phyloP scores from a whole-genome alignment of 2,113 vertebrate genomes.

The Scartelaos histophorus region DNA sequence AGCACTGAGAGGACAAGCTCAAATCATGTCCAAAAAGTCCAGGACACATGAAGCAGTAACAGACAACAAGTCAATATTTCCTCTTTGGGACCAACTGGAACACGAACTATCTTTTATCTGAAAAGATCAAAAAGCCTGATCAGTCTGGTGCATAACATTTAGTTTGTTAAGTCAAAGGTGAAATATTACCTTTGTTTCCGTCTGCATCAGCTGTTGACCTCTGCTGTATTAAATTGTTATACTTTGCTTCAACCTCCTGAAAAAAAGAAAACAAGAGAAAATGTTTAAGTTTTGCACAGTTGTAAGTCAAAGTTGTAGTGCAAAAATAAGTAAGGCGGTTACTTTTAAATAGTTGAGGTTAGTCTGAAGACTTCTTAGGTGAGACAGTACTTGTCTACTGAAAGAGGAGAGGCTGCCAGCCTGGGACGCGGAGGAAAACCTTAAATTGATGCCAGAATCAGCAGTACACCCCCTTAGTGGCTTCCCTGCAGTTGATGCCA shows the following conservation, averaged over 20 bases:
- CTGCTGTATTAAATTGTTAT: conserved; percentile 83
- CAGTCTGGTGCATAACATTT: conserved; percentile 2
- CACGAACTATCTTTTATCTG: conserved; percentile 77
- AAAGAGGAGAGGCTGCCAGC: conserved; percentile 73
- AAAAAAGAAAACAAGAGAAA: conserved; percentile 26
- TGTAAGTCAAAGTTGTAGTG: neutral
- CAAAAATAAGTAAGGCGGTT: neutral
- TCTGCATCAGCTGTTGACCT: conserved; percentile 79
- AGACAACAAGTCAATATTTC: conserved; percentile 44
- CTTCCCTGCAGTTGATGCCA: conserved; percentile 70
- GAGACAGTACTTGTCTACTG: conserved; percentile 85
- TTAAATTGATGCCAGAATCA: conserved; percentile 74
- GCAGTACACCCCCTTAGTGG: conserved; percentile 71
- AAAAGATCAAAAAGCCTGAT: neutral
- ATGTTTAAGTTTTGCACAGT: too few relatives aligned
- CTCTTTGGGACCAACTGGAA: conserved; percentile 57
- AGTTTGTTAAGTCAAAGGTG: neutral
- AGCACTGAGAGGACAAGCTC: conserved; percentile 74
- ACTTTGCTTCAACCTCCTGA: conserved; percentile 91
- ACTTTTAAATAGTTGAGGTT: conserved; percentile 84
- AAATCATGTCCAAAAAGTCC: conserved; percentile 67
- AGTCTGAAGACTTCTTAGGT: conserved; percentile 86
- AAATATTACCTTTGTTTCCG: conserved; percentile 83
- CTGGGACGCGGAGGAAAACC: conserved; percentile 72
- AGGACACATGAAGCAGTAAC: conserved; percentile 58